Evolutionary conservation across 37 sponge, comb jelly and placozoan species (phyloP).

Genomic region (Geodia barretti): DNA sequence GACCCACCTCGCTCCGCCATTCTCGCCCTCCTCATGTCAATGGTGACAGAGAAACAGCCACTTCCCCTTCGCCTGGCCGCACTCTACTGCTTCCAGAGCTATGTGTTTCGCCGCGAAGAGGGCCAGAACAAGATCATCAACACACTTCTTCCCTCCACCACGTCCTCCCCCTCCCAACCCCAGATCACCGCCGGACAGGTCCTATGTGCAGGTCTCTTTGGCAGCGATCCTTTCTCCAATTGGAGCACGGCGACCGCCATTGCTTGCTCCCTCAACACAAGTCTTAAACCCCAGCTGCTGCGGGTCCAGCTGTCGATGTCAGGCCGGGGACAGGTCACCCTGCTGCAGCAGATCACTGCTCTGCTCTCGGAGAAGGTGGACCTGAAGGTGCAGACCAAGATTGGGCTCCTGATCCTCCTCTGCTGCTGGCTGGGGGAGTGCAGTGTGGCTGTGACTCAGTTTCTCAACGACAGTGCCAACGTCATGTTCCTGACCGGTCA

Average conservation of each 20-base stretch:
- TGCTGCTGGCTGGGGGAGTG: conserved; percentile 81
- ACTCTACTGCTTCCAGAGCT: conserved; percentile 93
- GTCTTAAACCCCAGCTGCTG: conserved; percentile 73
- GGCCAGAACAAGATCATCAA: conserved; percentile 80
- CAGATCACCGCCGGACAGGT: conserved; percentile 89
- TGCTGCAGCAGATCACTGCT: conserved; percentile 73
- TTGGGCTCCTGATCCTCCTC: conserved; percentile 84
- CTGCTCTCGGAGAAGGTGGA: conserved; percentile 46
- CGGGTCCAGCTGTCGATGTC: conserved; percentile 86
- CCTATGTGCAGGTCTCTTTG: conserved; percentile 92
- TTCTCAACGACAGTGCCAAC: conserved; percentile 69
- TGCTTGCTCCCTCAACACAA: conserved; percentile 50
- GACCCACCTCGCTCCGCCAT: conserved; percentile 76
- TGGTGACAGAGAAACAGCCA: conserved; percentile 93
- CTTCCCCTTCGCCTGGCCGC: conserved; percentile 74
- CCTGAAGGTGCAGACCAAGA: conserved; percentile 51
- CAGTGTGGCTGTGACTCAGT: conserved; percentile 68
- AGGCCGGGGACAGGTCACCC: conserved; percentile 70
- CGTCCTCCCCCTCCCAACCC: conserved; percentile 21
- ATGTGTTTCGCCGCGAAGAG: conserved; percentile 73
- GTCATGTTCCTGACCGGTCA: conserved; percentile 76
- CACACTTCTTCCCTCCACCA: conserved; percentile 84
- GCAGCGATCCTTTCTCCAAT: conserved; percentile 66
- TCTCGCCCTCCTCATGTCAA: conserved; percentile 86
- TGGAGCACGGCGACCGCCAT: conserved; percentile 80